These are phyloP conservation scores for Scotopteryx bipunctaria DNA, from an alignment of 2,888 invertebrate species.

Conservation along the genomic window DNA sequence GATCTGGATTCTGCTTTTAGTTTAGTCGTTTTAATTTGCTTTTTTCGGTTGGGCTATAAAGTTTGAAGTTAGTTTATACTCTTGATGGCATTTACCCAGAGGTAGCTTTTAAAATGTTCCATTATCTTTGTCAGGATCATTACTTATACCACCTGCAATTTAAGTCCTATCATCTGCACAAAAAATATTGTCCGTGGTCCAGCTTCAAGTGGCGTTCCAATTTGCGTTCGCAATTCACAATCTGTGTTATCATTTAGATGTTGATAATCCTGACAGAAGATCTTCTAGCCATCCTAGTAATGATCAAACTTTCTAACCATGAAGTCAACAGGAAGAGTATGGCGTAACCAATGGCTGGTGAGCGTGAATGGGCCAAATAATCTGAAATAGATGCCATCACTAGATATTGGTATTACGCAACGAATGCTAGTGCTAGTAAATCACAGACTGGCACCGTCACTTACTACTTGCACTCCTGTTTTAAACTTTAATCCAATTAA, in stretches of 20 bases:
- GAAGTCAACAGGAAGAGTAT: slow-evolving; percentile 29
- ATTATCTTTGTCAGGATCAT: slow-evolving; percentile 6
- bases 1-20: slow-evolving; percentile 22
- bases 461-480: too few relatives aligned
- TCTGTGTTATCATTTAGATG: too few relatives aligned
- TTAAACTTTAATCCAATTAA: too few relatives aligned
- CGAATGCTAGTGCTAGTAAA: slow-evolving; percentile 39
- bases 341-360: slow-evolving; percentile 23
- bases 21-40: slow-evolving; percentile 18
- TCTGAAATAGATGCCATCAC: slow-evolving; percentile 35
- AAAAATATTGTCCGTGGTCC: slow-evolving; percentile 7
- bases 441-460: too few relatives aligned
- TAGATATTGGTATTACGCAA: slow-evolving; percentile 46
- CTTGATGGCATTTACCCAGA: neutral
- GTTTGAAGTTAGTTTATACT: slow-evolving; percentile 18
- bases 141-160: neutral
- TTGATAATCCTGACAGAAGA: neutral
- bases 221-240: too few relatives aligned
- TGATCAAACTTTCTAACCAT: slow-evolving; percentile 16
- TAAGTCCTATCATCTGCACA: neutral
- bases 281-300: slow-evolving; percentile 2
- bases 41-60: slow-evolving; percentile 24
- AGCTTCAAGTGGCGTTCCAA: too few relatives aligned
- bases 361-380: slow-evolving; percentile 32
- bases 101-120: slow-evolving; percentile 20